Evolutionary conservation across 2,113 vertebrate species (phyloP).

Genomic region (Atlantisia rogersi): DNA sequence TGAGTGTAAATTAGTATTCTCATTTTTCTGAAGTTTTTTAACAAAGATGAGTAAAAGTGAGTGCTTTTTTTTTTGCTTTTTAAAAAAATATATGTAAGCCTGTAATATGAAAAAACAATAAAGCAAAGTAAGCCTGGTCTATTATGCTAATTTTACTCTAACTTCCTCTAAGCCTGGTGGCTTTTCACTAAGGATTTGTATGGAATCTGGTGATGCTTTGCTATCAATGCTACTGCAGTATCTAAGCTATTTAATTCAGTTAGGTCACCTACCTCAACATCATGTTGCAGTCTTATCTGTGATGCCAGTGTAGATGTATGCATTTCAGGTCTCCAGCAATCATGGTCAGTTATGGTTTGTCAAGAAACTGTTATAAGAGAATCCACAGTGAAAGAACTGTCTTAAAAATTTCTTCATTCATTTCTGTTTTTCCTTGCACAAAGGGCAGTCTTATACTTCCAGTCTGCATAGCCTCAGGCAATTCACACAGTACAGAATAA

Average conservation of each 20-base stretch:
- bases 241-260: not conserved
- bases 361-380: not conserved
- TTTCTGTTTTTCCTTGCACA: slow-evolving; percentile 23
- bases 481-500: not conserved
- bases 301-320: not conserved
- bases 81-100: not conserved
- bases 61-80: no score
- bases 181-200: not conserved
- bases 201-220: not conserved
- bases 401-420: slow-evolving; percentile 21
- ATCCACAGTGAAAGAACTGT: slow-evolving; percentile 13
- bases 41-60: not conserved
- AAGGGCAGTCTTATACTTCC: slow-evolving; percentile 4
- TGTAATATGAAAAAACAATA: not conserved
- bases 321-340: not conserved
- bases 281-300: not conserved
- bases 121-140: not conserved
- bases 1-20: not conserved
- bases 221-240: not conserved
- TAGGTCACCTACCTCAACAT: not conserved
- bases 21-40: not conserved
- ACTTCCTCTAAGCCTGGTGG: not conserved
- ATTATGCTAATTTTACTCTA: not conserved
- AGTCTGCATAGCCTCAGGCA: slow-evolving; percentile 27
- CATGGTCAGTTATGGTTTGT: slow-evolving; percentile 3